Evolutionary conservation across 2,113 vertebrate genomes (phyloP).

Genomic region (Meriones unguiculatus): DNA sequence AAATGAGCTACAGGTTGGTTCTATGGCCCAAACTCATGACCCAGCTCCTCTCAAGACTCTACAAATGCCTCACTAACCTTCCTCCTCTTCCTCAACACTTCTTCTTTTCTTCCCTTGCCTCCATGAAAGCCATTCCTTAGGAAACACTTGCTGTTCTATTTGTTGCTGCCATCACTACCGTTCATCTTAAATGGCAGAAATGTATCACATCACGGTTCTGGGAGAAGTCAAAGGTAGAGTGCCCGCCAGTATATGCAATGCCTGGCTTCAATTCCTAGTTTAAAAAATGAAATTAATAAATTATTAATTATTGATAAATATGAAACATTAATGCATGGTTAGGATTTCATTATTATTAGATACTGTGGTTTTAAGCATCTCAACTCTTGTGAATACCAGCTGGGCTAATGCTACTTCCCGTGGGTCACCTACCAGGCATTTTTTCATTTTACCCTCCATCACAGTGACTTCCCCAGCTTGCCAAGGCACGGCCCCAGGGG

Average conservation of each 20-base stretch:
- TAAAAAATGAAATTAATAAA: neutral
- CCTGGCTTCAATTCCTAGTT: no score
- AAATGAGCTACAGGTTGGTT: neutral
- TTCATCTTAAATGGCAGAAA: neutral
- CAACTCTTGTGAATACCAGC: neutral
- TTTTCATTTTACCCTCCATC: neutral
- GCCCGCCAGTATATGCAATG: neutral
- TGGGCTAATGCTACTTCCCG: no score
- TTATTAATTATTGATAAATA: neutral
- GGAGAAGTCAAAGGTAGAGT: neutral
- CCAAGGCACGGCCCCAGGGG: neutral
- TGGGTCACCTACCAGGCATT: neutral
- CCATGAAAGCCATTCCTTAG: neutral
- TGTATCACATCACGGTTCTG: neutral
- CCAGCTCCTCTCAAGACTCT: neutral
- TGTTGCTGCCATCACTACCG: neutral
- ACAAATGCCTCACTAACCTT: neutral
- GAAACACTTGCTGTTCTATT: neutral
- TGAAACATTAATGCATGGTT: neutral
- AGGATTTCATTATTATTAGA: neutral
- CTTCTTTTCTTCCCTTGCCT: neutral
- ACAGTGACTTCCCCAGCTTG: neutral
- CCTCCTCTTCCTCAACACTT: neutral
- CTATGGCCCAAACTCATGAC: neutral
- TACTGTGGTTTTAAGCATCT: neutral